Conservation (phyloP, 2,797 vertebrate genomes). For the Galago senegalensis region DNA sequence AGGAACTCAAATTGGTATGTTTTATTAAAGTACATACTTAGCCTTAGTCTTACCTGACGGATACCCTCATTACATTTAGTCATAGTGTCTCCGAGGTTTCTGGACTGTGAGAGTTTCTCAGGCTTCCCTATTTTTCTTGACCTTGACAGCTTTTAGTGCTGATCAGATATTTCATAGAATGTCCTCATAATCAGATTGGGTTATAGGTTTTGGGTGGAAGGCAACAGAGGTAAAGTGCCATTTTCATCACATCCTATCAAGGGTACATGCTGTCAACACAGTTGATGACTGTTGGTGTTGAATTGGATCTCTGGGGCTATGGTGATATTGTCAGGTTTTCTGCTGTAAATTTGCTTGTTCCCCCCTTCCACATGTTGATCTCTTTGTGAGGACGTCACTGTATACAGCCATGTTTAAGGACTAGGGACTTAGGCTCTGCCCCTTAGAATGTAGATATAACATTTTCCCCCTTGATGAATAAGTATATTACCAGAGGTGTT, state of each 20-base stretch:
- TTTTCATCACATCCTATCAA: background rate
- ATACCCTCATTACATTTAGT: background rate
- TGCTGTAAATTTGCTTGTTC: background rate
- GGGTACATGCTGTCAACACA: accelerated
- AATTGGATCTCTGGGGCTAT: background rate
- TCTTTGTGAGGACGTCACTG: background rate
- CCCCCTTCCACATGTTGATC: no score
- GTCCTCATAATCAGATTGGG: background rate
- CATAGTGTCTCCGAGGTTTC: background rate
- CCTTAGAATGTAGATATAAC: background rate
- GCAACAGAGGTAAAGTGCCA: background rate
- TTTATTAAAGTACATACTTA: background rate
- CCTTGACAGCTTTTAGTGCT: background rate
- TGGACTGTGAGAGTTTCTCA: background rate
- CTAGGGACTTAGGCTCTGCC: accelerated
- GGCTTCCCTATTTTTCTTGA: background rate
- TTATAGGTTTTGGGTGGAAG: background rate
- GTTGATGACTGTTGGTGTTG: background rate
- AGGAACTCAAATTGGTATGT: background rate
- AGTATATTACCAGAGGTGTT: background rate
- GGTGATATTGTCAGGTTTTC: background rate
- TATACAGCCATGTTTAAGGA: background rate
- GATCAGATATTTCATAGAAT: background rate
- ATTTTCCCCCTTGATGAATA: background rate
- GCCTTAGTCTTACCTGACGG: background rate